Evolutionary conservation across 1,140 invertebrate species (phyloP).

Genomic region (Drosophila bipectinata): DNA sequence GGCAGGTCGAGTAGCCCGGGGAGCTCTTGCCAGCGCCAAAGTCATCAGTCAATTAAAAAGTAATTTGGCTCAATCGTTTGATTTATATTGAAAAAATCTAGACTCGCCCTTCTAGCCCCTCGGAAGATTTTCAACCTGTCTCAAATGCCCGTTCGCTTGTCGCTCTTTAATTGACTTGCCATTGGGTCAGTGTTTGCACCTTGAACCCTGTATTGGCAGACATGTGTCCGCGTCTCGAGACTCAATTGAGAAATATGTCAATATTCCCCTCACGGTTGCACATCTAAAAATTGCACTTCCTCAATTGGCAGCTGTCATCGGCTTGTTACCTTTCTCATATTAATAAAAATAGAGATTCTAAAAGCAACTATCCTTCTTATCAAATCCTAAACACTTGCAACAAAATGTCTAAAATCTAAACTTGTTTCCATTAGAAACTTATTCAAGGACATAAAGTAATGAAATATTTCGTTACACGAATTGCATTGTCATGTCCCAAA

Average conservation of each 20-base stretch:
- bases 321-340: not conserved
- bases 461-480: slow-evolving; percentile 28
- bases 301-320: slow-evolving; percentile 26
- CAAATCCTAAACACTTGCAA: not conserved
- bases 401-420: not conserved
- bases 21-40: slow-evolving; percentile 15
- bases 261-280: slow-evolving; percentile 23
- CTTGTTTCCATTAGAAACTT: slow-evolving; percentile 3
- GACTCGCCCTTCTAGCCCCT: slow-evolving; percentile 8
- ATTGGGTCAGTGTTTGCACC: slow-evolving; percentile 55
- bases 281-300: slow-evolving; percentile 13
- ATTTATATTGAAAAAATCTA: slow-evolving; percentile 44
- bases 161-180: slow-evolving; percentile 66
- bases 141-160: not conserved
- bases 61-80: slow-evolving; percentile 62
- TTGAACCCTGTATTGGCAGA: slow-evolving; percentile 25
- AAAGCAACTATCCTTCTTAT: not conserved
- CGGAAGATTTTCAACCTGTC: slow-evolving; percentile 3
- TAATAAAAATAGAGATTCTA: not conserved
- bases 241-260: slow-evolving; percentile 45
- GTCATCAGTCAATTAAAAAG: slow-evolving; percentile 64
- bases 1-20: slow-evolving; percentile 21
- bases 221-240: slow-evolving; percentile 12
- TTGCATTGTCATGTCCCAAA: slow-evolving; percentile 40
- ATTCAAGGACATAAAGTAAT: slow-evolving; percentile 21